Evolutionary conservation across 2,113 vertebrate species (phyloP).

Genomic region (Coryphaenoides rupestris): DNA sequence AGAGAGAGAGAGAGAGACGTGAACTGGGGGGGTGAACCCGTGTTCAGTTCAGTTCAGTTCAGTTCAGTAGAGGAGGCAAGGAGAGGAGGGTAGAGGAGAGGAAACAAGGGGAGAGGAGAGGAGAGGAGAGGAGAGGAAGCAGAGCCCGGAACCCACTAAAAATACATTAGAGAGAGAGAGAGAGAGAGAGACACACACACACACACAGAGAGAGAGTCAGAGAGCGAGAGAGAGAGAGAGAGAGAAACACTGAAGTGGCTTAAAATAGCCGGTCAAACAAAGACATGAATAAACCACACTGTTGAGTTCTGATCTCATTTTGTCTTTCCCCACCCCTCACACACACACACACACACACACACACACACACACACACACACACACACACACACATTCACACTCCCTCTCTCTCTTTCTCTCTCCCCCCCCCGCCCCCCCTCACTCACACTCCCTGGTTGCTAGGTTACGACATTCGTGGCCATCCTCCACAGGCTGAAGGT

Average conservation of each 20-base stretch:
- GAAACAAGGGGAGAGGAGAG: no score
- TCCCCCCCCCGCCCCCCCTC: not conserved
- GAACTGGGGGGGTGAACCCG: no score
- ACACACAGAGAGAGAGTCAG: no score
- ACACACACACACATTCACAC: not conserved
- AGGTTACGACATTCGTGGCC: slow-evolving; percentile 72
- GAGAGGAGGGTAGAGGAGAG: no score
- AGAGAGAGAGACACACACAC: slow-evolving; percentile 54
- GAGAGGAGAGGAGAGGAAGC: slow-evolving; percentile 29
- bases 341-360: no score
- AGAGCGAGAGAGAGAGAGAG: no score
- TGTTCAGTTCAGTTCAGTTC: no score
- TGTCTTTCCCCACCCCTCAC: slow-evolving; percentile 16
- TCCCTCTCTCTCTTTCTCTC: slow-evolving; percentile 10
- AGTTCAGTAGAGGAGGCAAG: no score
- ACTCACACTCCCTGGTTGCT: slow-evolving; percentile 67
- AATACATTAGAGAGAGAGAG: slow-evolving; percentile 59
- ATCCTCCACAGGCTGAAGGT: slow-evolving; percentile 59
- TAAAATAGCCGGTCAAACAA: slow-evolving; percentile 74
- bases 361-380: no score
- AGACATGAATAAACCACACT: slow-evolving; percentile 64
- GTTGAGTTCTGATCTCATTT: slow-evolving; percentile 27
- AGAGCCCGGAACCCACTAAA: slow-evolving; percentile 52
- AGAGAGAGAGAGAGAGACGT: not conserved
- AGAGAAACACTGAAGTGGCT: slow-evolving; percentile 55